phyloP scores from a whole-genome alignment of 2,113 vertebrate species.

The Pseudorectes ferrugineus region DNA sequence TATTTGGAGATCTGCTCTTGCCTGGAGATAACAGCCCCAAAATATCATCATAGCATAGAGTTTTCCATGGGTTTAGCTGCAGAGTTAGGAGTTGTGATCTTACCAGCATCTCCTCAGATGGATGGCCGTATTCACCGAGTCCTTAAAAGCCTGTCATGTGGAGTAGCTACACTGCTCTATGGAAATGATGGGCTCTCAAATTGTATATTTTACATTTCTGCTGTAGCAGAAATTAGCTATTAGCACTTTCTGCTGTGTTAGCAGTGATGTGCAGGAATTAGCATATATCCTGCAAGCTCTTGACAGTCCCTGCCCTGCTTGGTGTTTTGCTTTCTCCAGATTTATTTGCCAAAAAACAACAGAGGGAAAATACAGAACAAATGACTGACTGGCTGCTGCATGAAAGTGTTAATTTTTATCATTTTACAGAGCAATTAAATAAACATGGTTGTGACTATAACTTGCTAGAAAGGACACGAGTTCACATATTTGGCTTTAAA shows the following conservation, averaged over 20 bases:
- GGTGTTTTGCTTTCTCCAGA: neutral
- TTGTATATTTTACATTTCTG: neutral
- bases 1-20: neutral
- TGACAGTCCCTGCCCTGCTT: neutral
- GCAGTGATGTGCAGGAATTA: accelerated
- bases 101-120: neutral
- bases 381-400: neutral
- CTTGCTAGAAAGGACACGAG: neutral
- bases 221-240: neutral
- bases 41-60: neutral
- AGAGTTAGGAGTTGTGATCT: neutral
- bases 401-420: neutral
- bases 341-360: accelerated
- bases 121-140: neutral
- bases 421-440: neutral
- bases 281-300: neutral
- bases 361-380: neutral
- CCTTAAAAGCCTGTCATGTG: neutral
- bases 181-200: neutral
- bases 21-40: neutral
- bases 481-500: neutral
- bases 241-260: neutral
- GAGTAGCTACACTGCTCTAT: neutral
- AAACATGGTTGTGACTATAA: accelerated
- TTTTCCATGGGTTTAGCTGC: neutral